phyloP scores from a whole-genome alignment of 2,888 invertebrate genomes.

The Beris morrisii region DNA sequence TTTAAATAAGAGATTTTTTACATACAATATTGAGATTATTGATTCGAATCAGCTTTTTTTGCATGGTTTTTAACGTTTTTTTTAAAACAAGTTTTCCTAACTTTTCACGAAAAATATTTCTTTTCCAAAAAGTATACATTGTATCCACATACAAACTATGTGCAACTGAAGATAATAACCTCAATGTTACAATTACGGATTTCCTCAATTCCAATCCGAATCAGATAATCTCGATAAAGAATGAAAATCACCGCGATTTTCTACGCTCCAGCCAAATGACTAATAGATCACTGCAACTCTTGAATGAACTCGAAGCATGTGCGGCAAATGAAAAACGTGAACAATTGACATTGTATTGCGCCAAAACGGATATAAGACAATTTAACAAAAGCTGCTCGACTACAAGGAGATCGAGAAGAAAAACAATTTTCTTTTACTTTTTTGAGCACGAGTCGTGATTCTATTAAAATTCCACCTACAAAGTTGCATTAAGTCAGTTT shows the following conservation, averaged over 20 bases:
- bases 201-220: too few species aligned
- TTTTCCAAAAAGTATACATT: too few species aligned
- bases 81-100: background rate
- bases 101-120: too few species aligned
- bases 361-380: too few species aligned
- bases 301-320: conserved; percentile 18
- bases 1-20: too few species aligned
- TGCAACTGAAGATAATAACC: background rate
- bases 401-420: too few species aligned
- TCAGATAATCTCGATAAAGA: too few species aligned
- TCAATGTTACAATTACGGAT: too few species aligned
- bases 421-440: conserved; percentile 1
- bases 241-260: too few species aligned
- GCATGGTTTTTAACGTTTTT: background rate
- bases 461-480: conserved; percentile 34
- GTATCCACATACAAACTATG: background rate
- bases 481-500: background rate
- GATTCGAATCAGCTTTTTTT: too few species aligned
- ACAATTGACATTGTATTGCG: conserved; percentile 29
- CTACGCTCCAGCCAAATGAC: conserved; percentile 11
- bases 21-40: too few species aligned
- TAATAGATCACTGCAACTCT: conserved; percentile 29
- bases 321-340: conserved; percentile 10
- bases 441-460: conserved; percentile 25
- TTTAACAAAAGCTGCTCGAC: background rate